A percentile compares a stretch with the other conserved stretches of the same genome.
Conservation (phyloP, 2,888 invertebrate species). For the Scrobipalpa atriplicella region DNA sequence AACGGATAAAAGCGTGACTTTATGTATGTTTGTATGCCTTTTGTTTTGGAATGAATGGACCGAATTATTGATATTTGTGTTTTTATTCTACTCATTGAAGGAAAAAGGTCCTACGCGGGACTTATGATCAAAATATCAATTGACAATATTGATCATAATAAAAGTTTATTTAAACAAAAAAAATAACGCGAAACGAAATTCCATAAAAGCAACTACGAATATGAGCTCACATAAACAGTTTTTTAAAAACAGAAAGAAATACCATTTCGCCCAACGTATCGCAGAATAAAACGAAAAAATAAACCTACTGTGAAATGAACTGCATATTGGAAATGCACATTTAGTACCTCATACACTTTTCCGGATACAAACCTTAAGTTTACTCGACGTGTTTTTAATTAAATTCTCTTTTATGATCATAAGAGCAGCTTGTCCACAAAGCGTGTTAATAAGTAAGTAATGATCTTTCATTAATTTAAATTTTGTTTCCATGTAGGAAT, state of each 20-base stretch:
- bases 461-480: conserved; percentile 2
- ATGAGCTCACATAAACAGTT: neutral
- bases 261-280: neutral
- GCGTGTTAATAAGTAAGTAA: conserved; percentile 27
- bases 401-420: conserved; percentile 36
- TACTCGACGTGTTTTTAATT: conserved; percentile 32
- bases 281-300: neutral
- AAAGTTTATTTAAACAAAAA: neutral
- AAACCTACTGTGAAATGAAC: conserved; percentile 17
- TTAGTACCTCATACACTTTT: conserved; percentile 6
- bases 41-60: no score
- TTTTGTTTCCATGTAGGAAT: neutral
- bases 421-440: conserved; percentile 27
- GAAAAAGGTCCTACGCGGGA: no score
- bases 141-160: neutral
- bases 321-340: conserved; percentile 9
- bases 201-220: neutral
- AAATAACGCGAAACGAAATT: neutral
- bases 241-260: neutral
- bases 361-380: conserved; percentile 18
- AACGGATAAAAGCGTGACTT: no score
- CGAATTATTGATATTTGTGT: no score
- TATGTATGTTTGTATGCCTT: no score
- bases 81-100: no score
- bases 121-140: neutral